Conservation (phyloP, 2,888 invertebrate species). For the Troides helena region DNA sequence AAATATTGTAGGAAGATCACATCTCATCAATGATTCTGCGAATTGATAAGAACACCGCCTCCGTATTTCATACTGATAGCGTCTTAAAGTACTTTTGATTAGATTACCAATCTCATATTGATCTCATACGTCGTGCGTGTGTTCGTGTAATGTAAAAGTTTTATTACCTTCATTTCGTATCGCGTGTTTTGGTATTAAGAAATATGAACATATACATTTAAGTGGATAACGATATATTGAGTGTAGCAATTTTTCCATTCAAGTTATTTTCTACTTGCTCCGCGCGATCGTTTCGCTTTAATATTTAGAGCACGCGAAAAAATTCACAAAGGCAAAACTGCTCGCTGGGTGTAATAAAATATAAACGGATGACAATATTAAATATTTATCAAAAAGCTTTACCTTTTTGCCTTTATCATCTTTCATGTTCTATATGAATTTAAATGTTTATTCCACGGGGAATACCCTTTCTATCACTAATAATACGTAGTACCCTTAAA, state of each 20-base stretch:
- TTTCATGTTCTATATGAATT: no score
- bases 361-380: constrained; percentile 6
- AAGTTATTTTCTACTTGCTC: background rate
- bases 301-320: constrained; percentile 3
- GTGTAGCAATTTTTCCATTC: background rate
- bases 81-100: background rate
- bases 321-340: constrained; percentile 2
- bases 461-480: no score
- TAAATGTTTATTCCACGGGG: no score
- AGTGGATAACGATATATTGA: background rate
- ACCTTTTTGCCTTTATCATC: no score
- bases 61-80: no score
- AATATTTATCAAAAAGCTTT: background rate
- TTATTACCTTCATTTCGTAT: no score
- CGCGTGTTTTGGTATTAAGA: background rate
- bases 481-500: no score
- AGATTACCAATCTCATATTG: background rate
- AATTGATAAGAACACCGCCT: background rate
- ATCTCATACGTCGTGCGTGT: no score
- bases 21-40: constrained; percentile 5
- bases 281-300: background rate
- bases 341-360: constrained; percentile 1
- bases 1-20: constrained; percentile 17
- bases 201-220: background rate
- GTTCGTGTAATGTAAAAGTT: no score